Base-by-base conservation (phyloP, 2,888 invertebrate species). In the Mythimna ferrago region DNA sequence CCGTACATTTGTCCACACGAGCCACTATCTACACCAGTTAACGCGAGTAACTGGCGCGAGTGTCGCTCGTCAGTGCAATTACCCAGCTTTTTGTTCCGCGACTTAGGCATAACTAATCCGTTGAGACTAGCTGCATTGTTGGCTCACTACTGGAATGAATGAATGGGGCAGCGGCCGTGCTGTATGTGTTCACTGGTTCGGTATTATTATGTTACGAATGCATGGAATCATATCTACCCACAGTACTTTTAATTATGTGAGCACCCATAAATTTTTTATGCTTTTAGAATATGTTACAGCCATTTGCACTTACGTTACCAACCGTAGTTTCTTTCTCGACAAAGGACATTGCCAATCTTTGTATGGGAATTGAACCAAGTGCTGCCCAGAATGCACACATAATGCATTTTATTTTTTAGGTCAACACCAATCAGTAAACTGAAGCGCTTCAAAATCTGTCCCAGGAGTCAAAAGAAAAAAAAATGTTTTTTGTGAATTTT, bases 41-140 rank as follows among this genome's bases (percentile, higher is more conserved):
- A 62, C 53, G 71, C 80, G 16, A 82, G 72, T 58, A 26, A 71
- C 73, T 83, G 56, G 80, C 73, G 66, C 66, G 67, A 80, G 58
- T 75, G 63, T 51, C 35, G 66, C 73, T 21, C 73, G 83, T 69
- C 60, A 67, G 65, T 58, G 81, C 82, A 81, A 81, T 84, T 81
- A 81, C n/a, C 71, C 65, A 66, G 84, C 78, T 81, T 81, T 81
- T 81, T 84, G 81, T 84, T 71, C 67, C 84, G 53, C 69, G 84
- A 72, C 64, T 76, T 70, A 66, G 76, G 67, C 81, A 84, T 72
- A 68, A 81, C 82, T 84, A 84, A 81, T 84, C 84, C 69, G 77
- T 76, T 65, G 71, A 76, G 82, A 72, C 68, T 76, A 71, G 71
- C 76, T 81, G 35, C 67, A 81, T 84, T 81, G 80, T 81, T 48